These are phyloP conservation scores for Dioctria rufipes DNA, from an alignment of 2,888 invertebrate genomes.

Conservation along the genomic window DNA sequence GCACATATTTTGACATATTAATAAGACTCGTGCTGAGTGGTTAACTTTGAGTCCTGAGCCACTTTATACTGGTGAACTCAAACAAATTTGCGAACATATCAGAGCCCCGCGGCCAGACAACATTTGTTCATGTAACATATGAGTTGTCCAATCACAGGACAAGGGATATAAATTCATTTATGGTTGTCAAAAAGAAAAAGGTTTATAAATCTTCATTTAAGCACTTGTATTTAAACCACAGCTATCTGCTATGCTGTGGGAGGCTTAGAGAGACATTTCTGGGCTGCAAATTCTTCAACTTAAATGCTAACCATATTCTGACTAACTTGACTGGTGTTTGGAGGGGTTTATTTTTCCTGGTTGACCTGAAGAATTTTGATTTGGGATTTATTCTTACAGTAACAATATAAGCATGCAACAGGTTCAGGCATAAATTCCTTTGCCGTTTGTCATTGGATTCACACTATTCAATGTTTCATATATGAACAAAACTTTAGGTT, in stretches of 20 bases:
- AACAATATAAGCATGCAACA: no score
- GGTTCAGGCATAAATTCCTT: no score
- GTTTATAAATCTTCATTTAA: constrained; percentile 60
- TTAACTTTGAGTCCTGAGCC: constrained; percentile 17
- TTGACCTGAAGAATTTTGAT: no score
- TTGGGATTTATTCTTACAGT: no score
- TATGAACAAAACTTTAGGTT: no score
- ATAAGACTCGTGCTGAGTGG: constrained; percentile 54
- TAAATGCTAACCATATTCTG: neutral
- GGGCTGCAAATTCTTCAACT: constrained; percentile 6
- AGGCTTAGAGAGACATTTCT: constrained; percentile 49
- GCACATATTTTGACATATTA: constrained; percentile 54
- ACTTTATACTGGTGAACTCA: constrained; percentile 8
- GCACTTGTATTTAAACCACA: constrained; percentile 58
- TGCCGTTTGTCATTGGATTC: no score
- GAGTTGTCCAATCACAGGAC: constrained; percentile 58
- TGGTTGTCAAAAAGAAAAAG: constrained; percentile 59
- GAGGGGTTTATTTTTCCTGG: no score
- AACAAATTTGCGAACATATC: constrained; percentile 56
- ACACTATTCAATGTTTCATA: no score
- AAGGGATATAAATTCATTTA: constrained; percentile 59
- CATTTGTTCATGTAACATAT: constrained; percentile 52
- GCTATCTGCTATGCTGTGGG: constrained; percentile 53
- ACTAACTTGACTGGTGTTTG: neutral
- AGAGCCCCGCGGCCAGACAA: constrained; percentile 48